Evolutionary conservation across 1,140 invertebrate species (phyloP), one percentile per base, ranked within the genome.

Genomic region (Macrosteles quadrilineatus): DNA sequence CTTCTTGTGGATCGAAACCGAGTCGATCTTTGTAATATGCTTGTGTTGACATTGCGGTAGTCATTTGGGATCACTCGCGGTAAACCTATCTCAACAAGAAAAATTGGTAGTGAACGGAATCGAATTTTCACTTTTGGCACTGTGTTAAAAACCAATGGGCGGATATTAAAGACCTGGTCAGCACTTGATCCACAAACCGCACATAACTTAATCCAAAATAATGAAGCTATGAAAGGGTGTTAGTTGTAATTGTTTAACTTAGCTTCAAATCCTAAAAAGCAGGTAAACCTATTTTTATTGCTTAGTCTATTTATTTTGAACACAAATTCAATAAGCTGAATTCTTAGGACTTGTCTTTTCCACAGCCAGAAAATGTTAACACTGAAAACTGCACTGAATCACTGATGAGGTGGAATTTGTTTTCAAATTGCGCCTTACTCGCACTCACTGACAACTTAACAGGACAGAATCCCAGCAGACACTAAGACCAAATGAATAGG

Each of bases 11-110:
- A 82, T 94, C 92, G 81, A 94, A 94, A 73, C 93, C 92, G 74
- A 94, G 83, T 69, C 91, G 86, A 79, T 94, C 91, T 85, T 94
- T 94, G 85, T 95, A 95, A 78, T 94, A 95, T 71, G 91, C 87
- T 83, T 94, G 92, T 72, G 90, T 92, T 75, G 91, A 92, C 91
- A 93, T 93, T 55, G 47, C 63, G 9, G 30, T 36, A 53, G 64
- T 36, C 23, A 72, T 25, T 29, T 1, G 9, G 25, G 65, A 12
- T 19, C 67, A 65, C 40, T 74, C 67, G 27, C 72, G 68, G 55
- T 21, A 21, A 14, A 6, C 55, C 55, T 59, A 59, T 30, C 25
- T 50, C 21, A 21, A 59, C n/a, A 59, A 59, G 1, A 59, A 30
- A 30, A 59, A 27, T 36, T 36, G 32, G 32, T 36, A 36, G 32